These are phyloP conservation scores for Cybosia mesomella DNA, from an alignment of 2,888 invertebrate genomes.

Conservation along the genomic window DNA sequence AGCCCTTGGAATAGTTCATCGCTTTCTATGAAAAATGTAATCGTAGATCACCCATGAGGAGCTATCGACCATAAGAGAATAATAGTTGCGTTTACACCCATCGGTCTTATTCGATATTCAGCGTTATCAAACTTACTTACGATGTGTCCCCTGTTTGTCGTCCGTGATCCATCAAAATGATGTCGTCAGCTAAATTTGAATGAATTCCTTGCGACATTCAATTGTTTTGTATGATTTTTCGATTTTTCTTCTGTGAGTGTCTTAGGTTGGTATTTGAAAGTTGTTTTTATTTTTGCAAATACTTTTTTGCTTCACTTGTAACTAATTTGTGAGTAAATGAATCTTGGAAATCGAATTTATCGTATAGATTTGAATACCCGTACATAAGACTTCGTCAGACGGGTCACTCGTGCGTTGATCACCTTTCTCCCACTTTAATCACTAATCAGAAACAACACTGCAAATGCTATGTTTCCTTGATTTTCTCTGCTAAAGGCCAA, in stretches of 20 bases:
- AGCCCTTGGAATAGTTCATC: conserved; percentile 49
- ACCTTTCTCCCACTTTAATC: too few relatives aligned
- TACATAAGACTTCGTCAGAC: too few relatives aligned
- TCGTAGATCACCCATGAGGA: conserved; percentile 66
- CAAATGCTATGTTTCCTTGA: too few relatives aligned
- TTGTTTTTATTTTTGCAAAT: conserved; percentile 8
- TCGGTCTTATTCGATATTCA: conserved; percentile 65
- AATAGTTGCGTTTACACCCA: conserved; percentile 58
- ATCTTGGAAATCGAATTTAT: too few relatives aligned
- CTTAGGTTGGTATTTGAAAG: background rate
- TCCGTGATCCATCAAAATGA: conserved; percentile 46
- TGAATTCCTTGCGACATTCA: conserved; percentile 33
- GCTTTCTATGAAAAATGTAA: conserved; percentile 73
- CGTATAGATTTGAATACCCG: too few relatives aligned
- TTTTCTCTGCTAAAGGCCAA: too few relatives aligned
- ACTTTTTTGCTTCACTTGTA: too few relatives aligned
- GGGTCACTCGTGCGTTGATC: too few relatives aligned
- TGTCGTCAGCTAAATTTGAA: conserved; percentile 29
- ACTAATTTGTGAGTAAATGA: too few relatives aligned
- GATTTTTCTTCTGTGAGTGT: conserved; percentile 9
- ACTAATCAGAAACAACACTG: too few relatives aligned
- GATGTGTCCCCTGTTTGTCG: conserved; percentile 47
- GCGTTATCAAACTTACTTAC: conserved; percentile 65
- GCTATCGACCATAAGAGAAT: conserved; percentile 62
- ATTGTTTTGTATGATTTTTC: conserved; percentile 40